Conservation (phyloP, 1,140 invertebrate genomes). For the Platyscapa corneri region DNA sequence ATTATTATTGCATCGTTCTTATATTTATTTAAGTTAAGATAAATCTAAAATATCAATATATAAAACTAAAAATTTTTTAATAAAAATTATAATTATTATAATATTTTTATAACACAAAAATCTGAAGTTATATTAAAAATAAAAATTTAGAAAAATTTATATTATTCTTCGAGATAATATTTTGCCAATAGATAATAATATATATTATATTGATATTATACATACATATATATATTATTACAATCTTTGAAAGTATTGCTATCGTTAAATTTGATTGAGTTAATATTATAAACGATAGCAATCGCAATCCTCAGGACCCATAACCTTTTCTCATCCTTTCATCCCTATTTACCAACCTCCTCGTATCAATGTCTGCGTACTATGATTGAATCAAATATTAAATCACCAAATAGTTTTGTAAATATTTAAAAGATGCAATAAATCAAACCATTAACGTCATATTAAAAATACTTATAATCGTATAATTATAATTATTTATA, state of each 20-base stretch:
- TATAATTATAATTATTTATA: no score
- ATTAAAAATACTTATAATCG: no score
- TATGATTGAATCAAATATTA: not conserved
- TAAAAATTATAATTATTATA: no score
- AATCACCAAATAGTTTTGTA: not conserved
- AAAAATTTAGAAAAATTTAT: not conserved
- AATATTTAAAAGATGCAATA: not conserved
- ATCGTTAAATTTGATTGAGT: constrained; percentile 8
- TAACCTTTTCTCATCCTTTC: not conserved
- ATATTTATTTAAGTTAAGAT: no score
- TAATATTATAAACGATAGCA: constrained; percentile 14
- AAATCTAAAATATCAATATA: no score
- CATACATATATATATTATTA: not conserved
- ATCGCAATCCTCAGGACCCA: not conserved
- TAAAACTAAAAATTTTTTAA: no score
- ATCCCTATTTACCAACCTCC: not conserved
- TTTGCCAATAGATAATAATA: no score
- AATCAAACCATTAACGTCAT: not conserved
- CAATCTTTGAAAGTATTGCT: not conserved
- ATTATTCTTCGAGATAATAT: not conserved
- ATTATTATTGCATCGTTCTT: no score
- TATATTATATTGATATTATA: no score
- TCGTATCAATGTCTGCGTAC: not conserved
- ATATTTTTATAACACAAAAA: no score
- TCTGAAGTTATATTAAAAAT: not conserved